Evolutionary conservation across 2,113 vertebrate species (phyloP).

Genomic region (Dromiciops gliroides): DNA sequence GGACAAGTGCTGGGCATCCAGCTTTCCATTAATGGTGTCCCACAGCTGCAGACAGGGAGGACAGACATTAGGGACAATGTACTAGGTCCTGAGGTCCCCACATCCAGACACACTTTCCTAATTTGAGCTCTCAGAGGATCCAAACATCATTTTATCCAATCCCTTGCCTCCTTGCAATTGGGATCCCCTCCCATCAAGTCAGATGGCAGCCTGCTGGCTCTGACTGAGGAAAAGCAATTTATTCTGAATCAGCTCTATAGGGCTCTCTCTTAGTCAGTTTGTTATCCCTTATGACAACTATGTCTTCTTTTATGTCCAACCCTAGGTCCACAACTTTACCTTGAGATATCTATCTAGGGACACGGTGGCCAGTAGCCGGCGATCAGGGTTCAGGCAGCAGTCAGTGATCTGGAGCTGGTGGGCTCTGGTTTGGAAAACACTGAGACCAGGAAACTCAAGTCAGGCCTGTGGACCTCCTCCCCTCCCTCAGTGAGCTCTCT

Average conservation of each 20-base stretch:
- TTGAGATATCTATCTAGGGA: conserved; percentile 89
- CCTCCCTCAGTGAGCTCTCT: neutral
- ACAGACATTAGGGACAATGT: neutral
- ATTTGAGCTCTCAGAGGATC: neutral
- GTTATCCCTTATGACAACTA: neutral
- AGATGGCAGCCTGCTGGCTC: neutral
- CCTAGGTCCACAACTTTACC: conserved; percentile 75
- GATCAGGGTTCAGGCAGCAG: conserved; percentile 86
- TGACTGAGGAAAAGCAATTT: neutral
- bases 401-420: conserved; percentile 87
- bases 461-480: neutral
- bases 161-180: neutral
- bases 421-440: conserved; percentile 84
- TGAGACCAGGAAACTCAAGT: conserved; percentile 66
- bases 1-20: conserved; percentile 75
- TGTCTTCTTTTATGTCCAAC: neutral
- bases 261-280: neutral
- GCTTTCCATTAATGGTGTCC: conserved; percentile 81
- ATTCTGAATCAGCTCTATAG: neutral
- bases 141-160: neutral
- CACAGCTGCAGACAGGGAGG: conserved; percentile 84
- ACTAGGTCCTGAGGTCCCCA: neutral
- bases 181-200: neutral
- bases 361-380: conserved; percentile 86
- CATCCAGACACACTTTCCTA: neutral